phyloP scores from a whole-genome alignment of 2,797 vertebrate genomes.

The Silurus lanzhouensis region DNA sequence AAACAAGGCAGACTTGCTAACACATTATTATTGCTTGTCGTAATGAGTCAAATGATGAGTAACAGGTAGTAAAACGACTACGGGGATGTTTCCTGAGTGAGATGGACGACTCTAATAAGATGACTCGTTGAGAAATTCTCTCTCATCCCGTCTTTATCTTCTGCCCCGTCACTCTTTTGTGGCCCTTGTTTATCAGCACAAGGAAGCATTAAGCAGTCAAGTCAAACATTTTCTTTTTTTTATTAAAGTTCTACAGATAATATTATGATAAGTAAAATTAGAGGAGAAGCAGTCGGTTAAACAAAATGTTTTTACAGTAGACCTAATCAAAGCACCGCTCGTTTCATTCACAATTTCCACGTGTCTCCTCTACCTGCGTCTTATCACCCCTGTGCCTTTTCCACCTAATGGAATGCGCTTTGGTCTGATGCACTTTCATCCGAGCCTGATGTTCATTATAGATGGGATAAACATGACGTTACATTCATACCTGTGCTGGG shows the following conservation, averaged over 20 bases:
- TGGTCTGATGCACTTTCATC: constrained; percentile 46
- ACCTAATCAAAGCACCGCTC: constrained; percentile 45
- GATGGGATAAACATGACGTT: constrained; percentile 21
- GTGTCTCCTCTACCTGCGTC: constrained; percentile 27
- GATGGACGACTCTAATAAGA: not conserved
- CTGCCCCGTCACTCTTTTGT: not conserved
- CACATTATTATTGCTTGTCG: not conserved
- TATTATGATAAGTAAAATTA: constrained; percentile 30
- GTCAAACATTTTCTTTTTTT: constrained; percentile 29
- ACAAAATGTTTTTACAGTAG: constrained; percentile 41
- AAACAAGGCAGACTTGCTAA: not conserved
- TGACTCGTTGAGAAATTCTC: not conserved
- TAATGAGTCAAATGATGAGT: not conserved
- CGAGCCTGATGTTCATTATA: constrained; percentile 52
- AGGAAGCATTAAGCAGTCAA: constrained; percentile 34
- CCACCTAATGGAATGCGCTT: constrained; percentile 45
- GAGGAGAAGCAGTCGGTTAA: constrained; percentile 7
- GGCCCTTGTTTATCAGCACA: constrained; percentile 31
- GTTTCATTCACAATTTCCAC: constrained; percentile 45
- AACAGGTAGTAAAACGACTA: not conserved
- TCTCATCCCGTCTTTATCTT: not conserved
- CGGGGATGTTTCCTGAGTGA: not conserved
- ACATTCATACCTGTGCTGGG: constrained; percentile 21
- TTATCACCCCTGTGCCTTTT: constrained; percentile 41
- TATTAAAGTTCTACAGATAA: constrained; percentile 41